phyloP scores from a whole-genome alignment of 2,888 invertebrate species.

The Apodemia mormo region DNA sequence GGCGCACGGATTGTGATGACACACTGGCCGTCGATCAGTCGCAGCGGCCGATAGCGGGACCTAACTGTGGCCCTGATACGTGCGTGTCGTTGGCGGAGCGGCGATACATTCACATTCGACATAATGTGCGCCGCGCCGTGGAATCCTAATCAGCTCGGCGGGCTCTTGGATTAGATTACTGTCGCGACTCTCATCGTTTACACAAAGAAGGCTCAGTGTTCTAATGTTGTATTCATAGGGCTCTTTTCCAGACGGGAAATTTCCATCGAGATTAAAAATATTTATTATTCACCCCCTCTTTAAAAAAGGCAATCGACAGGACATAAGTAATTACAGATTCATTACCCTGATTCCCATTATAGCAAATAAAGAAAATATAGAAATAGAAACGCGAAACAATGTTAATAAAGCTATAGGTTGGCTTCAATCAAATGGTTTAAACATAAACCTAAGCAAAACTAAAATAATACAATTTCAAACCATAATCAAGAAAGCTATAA shows the following conservation, averaged over 20 bases:
- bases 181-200: not conserved
- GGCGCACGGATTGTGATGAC: not conserved
- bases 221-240: not conserved
- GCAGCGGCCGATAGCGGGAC: not conserved
- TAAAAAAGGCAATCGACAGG: too few relatives aligned
- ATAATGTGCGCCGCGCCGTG: not conserved
- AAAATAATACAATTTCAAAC: too few relatives aligned
- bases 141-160: conserved; percentile 6
- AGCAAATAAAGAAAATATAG: too few relatives aligned
- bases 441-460: too few relatives aligned
- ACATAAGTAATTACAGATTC: too few relatives aligned
- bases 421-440: too few relatives aligned
- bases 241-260: not conserved
- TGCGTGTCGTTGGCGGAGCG: not conserved
- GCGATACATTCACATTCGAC: not conserved
- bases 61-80: conserved; percentile 1
- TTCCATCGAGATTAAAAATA: too few relatives aligned
- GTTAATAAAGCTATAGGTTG: too few relatives aligned
- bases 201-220: not conserved
- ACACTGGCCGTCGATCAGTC: not conserved
- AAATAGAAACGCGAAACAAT: too few relatives aligned
- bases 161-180: not conserved
- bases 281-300: too few relatives aligned
- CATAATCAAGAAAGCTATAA: too few relatives aligned
- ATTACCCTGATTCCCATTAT: too few relatives aligned